phyloP scores from a whole-genome alignment of 2,113 vertebrate genomes.

The Sinocyclocheilus grahami region DNA sequence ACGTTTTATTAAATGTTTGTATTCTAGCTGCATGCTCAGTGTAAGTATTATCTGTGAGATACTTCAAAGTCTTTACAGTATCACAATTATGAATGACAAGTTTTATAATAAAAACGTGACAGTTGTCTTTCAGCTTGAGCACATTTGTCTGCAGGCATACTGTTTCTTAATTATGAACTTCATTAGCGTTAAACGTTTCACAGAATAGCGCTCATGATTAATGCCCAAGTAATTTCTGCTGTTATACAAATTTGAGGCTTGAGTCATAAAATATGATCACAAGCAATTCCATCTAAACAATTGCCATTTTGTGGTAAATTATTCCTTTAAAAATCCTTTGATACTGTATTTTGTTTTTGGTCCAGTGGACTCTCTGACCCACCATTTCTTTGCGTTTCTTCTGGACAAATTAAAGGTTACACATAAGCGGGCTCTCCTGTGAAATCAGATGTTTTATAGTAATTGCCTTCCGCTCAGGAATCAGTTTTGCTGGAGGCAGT shows the following conservation, averaged over 20 bases:
- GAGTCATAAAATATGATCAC: not conserved
- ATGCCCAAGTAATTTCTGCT: not conserved
- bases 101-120: slow-evolving; percentile 13
- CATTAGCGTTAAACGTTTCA: not conserved
- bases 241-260: not conserved
- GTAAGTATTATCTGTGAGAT: not conserved
- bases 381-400: not conserved
- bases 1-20: not conserved
- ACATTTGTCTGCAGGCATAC: slow-evolving; percentile 19
- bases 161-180: slow-evolving; percentile 14
- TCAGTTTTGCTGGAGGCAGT: slow-evolving; percentile 13
- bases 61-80: not conserved
- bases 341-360: not conserved
- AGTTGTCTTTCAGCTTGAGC: slow-evolving; percentile 8
- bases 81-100: slow-evolving; percentile 3
- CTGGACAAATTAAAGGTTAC: slow-evolving; percentile 5
- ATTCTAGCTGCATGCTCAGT: not conserved
- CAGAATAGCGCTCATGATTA: not conserved
- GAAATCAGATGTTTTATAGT: slow-evolving; percentile 4
- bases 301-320: not conserved
- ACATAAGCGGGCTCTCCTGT: slow-evolving; percentile 2
- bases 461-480: slow-evolving; percentile 19
- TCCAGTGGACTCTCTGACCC: not conserved
- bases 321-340: not conserved
- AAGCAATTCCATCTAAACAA: not conserved